These are phyloP conservation scores for Epinephelus awoara DNA, from an alignment of 2,797 vertebrate genomes.

Conservation along the genomic window DNA sequence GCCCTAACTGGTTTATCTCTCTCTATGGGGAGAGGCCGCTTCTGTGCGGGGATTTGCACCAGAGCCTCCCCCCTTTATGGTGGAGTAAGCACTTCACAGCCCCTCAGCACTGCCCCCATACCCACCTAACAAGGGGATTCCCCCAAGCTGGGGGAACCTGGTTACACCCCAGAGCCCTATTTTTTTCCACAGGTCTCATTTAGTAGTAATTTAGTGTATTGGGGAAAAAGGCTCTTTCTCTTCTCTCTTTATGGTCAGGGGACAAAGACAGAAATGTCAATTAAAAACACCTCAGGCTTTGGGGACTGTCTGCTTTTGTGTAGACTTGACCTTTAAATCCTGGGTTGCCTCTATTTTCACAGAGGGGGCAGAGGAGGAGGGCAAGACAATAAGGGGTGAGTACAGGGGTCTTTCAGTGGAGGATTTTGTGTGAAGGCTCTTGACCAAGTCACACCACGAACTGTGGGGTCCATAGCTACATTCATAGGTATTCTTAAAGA, in stretches of 20 bases:
- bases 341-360: constrained; percentile 84
- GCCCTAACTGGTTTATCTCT: constrained; percentile 92
- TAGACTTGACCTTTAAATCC: constrained; percentile 89
- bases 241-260: constrained; percentile 72
- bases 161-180: constrained; percentile 76
- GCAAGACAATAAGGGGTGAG: constrained; percentile 78
- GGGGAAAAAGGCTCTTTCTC: constrained; percentile 69
- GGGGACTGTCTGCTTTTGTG: constrained; percentile 82
- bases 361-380: constrained; percentile 74
- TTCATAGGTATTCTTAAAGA: constrained; percentile 54
- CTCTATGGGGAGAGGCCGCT: constrained; percentile 86
- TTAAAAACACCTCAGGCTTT: constrained; percentile 86
- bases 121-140: constrained; percentile 82
- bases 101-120: constrained; percentile 73
- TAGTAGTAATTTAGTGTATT: constrained; percentile 84
- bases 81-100: constrained; percentile 82
- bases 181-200: constrained; percentile 82
- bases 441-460: constrained; percentile 78
- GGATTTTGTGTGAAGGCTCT: constrained; percentile 77
- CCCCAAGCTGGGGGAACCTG: constrained; percentile 76
- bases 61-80: constrained; percentile 85
- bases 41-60: constrained; percentile 90
- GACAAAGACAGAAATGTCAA: constrained; percentile 87
- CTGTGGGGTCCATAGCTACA: constrained; percentile 69
- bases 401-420: constrained; percentile 71